Percentiles rank a stretch among this genome's conserved stretches.
Conservation (phyloP, 2,113 vertebrate genomes). For the Amphiprion ocellaris region DNA sequence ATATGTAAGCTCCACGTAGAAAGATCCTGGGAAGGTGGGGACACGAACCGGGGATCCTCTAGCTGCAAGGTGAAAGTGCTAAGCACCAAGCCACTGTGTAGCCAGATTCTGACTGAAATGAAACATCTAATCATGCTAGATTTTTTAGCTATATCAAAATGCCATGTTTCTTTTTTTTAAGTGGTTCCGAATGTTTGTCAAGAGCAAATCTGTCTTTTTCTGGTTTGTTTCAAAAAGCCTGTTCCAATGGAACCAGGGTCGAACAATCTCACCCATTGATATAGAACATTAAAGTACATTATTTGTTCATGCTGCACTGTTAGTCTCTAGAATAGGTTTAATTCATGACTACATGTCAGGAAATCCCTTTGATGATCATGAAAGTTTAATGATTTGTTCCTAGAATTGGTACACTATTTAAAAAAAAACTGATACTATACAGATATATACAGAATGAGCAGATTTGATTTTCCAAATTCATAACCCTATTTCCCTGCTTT, state of each 20-base stretch:
- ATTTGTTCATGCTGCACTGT: background rate
- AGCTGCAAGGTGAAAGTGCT: too few species aligned
- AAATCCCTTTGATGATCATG: background rate
- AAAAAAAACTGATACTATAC: background rate
- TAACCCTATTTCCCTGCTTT: constrained; percentile 10
- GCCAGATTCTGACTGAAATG: too few species aligned
- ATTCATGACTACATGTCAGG: background rate
- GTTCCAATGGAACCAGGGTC: background rate
- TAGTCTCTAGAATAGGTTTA: background rate
- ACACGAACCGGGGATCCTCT: too few species aligned
- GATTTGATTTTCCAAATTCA: constrained; percentile 39
- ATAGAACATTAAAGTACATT: background rate
- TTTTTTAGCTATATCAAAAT: too few species aligned
- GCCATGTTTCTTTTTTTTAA: too few species aligned
- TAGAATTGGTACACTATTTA: background rate
- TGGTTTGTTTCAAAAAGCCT: background rate
- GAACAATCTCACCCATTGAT: background rate
- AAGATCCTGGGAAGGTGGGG: too few species aligned
- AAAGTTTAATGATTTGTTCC: background rate
- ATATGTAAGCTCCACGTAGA: too few species aligned
- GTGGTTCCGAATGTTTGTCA: too few species aligned
- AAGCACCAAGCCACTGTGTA: too few species aligned
- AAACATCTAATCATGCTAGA: too few species aligned
- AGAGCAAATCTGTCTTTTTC: background rate
- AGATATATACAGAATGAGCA: constrained; percentile 5